Evolutionary conservation across 2,888 invertebrate species (phyloP).

Genomic region (Sarcophaga variegata): DNA sequence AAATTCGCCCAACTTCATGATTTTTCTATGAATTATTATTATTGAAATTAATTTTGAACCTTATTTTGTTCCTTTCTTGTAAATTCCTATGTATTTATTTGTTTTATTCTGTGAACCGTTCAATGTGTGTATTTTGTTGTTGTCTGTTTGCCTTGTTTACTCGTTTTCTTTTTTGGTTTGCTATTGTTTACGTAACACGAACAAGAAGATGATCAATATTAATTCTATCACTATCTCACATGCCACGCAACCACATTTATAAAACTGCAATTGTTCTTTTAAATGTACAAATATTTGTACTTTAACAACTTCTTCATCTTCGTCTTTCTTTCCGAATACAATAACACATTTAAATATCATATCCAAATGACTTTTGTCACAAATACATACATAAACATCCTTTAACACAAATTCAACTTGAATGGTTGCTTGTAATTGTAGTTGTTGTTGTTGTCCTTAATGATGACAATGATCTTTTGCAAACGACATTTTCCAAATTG

Average conservation of each 20-base stretch:
- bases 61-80: too few species aligned
- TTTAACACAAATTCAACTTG: too few species aligned
- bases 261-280: not conserved
- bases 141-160: too few species aligned
- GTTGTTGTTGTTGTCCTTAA: not conserved
- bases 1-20: too few species aligned
- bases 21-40: too few species aligned
- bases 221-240: not conserved
- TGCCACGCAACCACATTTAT: not conserved
- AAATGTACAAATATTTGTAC: not conserved
- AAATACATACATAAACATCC: not conserved
- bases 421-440: not conserved
- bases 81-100: too few species aligned
- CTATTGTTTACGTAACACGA: too few species aligned
- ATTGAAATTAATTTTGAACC: too few species aligned
- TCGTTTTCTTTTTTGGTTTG: too few species aligned
- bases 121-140: too few species aligned
- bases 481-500: slow-evolving; percentile 28
- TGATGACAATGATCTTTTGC: slow-evolving; percentile 37
- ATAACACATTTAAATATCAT: slow-evolving; percentile 20
- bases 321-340: not conserved
- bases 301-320: not conserved
- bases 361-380: slow-evolving; percentile 1
- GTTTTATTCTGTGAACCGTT: too few species aligned
- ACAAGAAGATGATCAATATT: too few species aligned